Base-by-base conservation (phyloP, 2,888 invertebrate species). In the Stegana nigrithorax region DNA sequence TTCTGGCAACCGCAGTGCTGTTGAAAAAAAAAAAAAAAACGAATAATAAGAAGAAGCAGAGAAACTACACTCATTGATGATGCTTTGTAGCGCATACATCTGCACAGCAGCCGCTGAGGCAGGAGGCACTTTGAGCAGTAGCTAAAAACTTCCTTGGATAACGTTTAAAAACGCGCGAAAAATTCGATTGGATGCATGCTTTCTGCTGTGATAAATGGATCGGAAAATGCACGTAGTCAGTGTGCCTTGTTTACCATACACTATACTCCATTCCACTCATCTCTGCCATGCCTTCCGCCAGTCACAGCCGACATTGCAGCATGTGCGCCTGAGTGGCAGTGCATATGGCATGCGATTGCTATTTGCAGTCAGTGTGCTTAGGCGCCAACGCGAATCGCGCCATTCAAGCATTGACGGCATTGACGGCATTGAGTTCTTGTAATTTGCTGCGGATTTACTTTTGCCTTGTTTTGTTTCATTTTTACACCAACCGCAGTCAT, bases 171-270 rank as follows among this genome's bases (percentile, higher is more conserved):
- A 67, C 69, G 70, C 69, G 69, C 65, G 63, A 69, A 68, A 69
- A 67, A 68, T 66, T 62, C 70, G 66, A 68, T 69, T 70, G 69
- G 70, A 65, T 70, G 70, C 65, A 72, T 69, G 67, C 67, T 72
- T 67, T 70, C 10, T 55, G 60, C 75, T 68, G 73, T 76, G 73
- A 75, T 78, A 78, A 75, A 75, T 75, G 75, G 70, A 72, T 75
- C 77, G 75, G 75, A 75, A 75, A 75, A 75, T 75, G 68, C 75
- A 73, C 73, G 75, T 75, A 69, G 75, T 75, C 69, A 69, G 77
- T 66, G 68, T 56, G 71, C 64, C 68, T 66, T 76, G 71, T 73
- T 78, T 69, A 74, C 66, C 64, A 58, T n/a, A n/a, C 39, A 12
- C 14, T n/a, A 17, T 10, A 36, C 14, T 10, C 5, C 10, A 39